Conservation (phyloP, 2,113 vertebrate genomes). For the Agelaius phoeniceus region DNA sequence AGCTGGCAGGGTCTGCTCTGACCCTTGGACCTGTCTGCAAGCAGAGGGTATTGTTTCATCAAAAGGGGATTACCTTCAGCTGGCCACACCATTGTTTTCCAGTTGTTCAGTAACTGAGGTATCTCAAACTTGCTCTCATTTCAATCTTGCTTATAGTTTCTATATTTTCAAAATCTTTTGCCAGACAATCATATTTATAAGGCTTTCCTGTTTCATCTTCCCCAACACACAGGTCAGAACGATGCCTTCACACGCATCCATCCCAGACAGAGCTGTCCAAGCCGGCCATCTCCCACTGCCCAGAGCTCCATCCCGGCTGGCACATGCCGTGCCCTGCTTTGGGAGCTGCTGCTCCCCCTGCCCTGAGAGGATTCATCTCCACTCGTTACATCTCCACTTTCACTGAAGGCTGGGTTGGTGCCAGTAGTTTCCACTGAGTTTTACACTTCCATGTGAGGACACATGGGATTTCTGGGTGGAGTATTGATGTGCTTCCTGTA, state of each 20-base stretch:
- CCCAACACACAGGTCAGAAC: fast-evolving
- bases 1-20: no score
- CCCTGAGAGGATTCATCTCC: not conserved
- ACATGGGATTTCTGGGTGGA: not conserved
- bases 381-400: not conserved
- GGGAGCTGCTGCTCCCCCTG: not conserved
- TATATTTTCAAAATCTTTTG: no score
- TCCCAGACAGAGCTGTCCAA: not conserved
- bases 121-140: no score
- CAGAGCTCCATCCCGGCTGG: not conserved
- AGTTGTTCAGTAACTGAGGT: no score
- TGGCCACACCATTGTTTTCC: no score
- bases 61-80: no score
- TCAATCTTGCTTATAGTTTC: no score
- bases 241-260: fast-evolving
- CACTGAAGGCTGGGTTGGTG: not conserved
- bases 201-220: no score
- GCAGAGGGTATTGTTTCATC: no score
- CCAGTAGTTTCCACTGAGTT: not conserved
- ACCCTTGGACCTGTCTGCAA: no score
- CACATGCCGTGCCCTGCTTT: fast-evolving
- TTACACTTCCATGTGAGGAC: fast-evolving
- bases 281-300: fast-evolving
- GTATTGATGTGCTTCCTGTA: not conserved
- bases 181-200: no score